Conservation (phyloP, 2,797 vertebrate species). For the Neomorphus geoffroyi region DNA sequence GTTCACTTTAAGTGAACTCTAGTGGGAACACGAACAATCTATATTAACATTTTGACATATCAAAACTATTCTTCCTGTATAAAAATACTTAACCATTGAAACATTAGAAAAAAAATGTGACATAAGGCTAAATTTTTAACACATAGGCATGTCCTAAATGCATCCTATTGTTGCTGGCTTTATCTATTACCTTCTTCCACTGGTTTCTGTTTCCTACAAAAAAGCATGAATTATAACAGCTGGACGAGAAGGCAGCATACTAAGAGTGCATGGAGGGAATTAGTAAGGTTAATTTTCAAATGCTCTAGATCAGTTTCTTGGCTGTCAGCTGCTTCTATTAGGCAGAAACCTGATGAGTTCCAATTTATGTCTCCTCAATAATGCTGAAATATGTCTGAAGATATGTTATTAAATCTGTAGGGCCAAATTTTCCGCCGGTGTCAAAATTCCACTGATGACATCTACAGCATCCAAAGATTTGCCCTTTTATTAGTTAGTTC, state of each 20-base stretch:
- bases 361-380: background rate
- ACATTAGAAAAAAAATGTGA: background rate
- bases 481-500: background rate
- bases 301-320: conserved; percentile 29
- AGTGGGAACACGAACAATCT: background rate
- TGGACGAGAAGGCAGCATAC: background rate
- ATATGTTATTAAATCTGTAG: background rate
- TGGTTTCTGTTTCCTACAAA: background rate
- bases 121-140: background rate
- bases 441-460: background rate
- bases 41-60: background rate
- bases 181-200: background rate
- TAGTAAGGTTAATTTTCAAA: conserved; percentile 19
- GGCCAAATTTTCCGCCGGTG: background rate
- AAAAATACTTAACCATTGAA: background rate
- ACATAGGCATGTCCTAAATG: background rate
- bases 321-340: conserved; percentile 20
- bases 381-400: conserved; percentile 1
- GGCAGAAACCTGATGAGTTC: background rate
- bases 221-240: background rate
- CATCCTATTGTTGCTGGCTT: background rate
- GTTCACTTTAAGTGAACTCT: background rate
- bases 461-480: background rate
- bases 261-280: background rate
- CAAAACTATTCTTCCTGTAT: background rate